Conservation (phyloP, 2,888 invertebrate species). For the Esperia sulphurella region DNA sequence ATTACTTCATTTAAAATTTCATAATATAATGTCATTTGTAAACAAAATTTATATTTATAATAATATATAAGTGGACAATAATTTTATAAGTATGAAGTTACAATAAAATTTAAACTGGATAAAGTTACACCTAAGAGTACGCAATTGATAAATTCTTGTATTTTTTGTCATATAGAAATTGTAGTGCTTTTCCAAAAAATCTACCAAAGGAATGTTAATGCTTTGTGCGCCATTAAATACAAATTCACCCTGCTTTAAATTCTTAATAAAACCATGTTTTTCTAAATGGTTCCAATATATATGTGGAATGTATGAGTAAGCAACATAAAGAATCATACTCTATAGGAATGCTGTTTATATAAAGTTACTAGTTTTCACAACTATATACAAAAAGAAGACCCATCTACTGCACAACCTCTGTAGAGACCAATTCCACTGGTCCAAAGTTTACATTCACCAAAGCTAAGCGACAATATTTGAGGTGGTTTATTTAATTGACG, state of each 20-base stretch:
- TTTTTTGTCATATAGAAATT: slow-evolving; percentile 12
- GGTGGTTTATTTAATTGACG: slow-evolving; percentile 38
- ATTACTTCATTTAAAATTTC: neutral
- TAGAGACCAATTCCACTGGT: slow-evolving; percentile 20
- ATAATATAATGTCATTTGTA: slow-evolving; percentile 2
- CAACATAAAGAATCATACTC: neutral
- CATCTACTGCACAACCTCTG: slow-evolving; percentile 42
- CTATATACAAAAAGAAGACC: slow-evolving; percentile 17
- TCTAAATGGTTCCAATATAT: neutral
- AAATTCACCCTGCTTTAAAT: slow-evolving; percentile 45
- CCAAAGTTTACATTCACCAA: slow-evolving; percentile 19
- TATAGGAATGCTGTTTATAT: too few relatives aligned
- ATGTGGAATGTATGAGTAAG: too few relatives aligned
- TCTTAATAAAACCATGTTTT: neutral
- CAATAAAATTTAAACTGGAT: slow-evolving; percentile 32
- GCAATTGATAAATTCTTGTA: slow-evolving; percentile 31
- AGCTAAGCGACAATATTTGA: slow-evolving; percentile 21
- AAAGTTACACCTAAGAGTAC: slow-evolving; percentile 34
- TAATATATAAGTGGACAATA: slow-evolving; percentile 36
- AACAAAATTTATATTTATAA: slow-evolving; percentile 12
- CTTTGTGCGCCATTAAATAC: slow-evolving; percentile 58
- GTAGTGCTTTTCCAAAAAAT: neutral
- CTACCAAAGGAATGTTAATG: slow-evolving; percentile 23
- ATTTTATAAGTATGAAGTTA: slow-evolving; percentile 29
- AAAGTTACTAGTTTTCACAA: neutral